A percentile compares a stretch with the other conserved stretches of the same genome.
phyloP scores from a whole-genome alignment of 2,797 vertebrate genomes.

The Ctenosaura bakeri region DNA sequence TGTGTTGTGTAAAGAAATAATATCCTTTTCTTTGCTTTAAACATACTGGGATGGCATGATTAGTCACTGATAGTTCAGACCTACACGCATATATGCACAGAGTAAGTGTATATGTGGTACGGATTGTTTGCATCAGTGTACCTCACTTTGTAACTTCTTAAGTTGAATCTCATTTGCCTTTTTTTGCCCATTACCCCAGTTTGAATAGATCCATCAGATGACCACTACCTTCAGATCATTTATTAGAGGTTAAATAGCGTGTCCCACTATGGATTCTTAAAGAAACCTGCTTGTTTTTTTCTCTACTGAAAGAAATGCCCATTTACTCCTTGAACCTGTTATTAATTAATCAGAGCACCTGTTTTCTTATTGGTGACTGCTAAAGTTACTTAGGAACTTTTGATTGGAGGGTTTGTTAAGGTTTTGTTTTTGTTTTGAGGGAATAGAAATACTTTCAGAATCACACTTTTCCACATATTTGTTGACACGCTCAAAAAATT shows the following conservation, averaged over 20 bases:
- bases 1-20: background rate
- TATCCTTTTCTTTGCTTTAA: background rate
- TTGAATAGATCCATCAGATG: background rate
- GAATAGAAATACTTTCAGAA: background rate
- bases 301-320: background rate
- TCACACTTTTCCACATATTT: background rate
- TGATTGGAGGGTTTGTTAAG: background rate
- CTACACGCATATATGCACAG: too few relatives aligned
- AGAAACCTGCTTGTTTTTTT: too few relatives aligned
- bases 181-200: background rate
- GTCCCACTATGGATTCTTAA: background rate
- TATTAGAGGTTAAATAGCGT: background rate
- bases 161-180: background rate
- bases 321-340: background rate
- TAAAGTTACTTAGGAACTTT: background rate
- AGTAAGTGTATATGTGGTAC: background rate
- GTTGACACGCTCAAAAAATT: too few relatives aligned
- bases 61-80: too few relatives aligned
- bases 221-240: too few relatives aligned
- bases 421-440: background rate
- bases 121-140: background rate
- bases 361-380: background rate
- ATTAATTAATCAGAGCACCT: too few relatives aligned
- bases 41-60: background rate
- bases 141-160: background rate